Base-by-base conservation (phyloP, 2,888 invertebrate species). In the Trichopoda pennipes region DNA sequence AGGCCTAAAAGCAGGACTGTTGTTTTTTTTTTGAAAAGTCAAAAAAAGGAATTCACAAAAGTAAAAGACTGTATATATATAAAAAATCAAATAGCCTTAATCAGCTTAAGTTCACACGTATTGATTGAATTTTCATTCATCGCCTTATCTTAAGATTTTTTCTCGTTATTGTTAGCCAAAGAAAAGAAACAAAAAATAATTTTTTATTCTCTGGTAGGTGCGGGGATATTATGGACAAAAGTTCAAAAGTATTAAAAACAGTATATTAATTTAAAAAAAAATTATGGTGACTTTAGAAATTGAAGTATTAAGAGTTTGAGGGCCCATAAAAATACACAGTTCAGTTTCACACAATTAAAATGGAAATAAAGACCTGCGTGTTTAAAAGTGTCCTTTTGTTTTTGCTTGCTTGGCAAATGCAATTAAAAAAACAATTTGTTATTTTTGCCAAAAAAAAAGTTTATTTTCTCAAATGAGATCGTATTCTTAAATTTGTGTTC, bases 31-130 rank as follows among this genome's bases (percentile, higher is more conserved):
- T 28, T 32, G 64, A 64, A 80, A 75, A 68, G 21, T 42, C 69
- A 64, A 32, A 32, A 35, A 38, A 21, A 47, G 12, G 17, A 55
- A 76, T 12, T 8, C 10, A 51, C 28, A 23, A 60, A 61, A 35
- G 7, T 12, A 17, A 10, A 64, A 60, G 44, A 49, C n/a, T n/a
- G n/a, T 53, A 28, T 63, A 12, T 19, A 19, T 12, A 14, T 49
- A 32, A 38, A 7, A 76, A 69, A 63, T 38, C 72, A 80, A 76
- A 80, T 68, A 79, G 47, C 89, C 88, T 89, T 89, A 89, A 89
- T 89, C 89, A 89, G 89, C 89, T 89, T 89, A 89, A 89, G 87
- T 87, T 89, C 89, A 88, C 89, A 88, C 89, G 87, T 89, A 88
- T 87, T 85, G 88, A 86, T 84, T 84, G 78, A 81, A 72, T 80